Conservation (phyloP, 2,113 vertebrate genomes). For the Tachycineta bicolor region DNA sequence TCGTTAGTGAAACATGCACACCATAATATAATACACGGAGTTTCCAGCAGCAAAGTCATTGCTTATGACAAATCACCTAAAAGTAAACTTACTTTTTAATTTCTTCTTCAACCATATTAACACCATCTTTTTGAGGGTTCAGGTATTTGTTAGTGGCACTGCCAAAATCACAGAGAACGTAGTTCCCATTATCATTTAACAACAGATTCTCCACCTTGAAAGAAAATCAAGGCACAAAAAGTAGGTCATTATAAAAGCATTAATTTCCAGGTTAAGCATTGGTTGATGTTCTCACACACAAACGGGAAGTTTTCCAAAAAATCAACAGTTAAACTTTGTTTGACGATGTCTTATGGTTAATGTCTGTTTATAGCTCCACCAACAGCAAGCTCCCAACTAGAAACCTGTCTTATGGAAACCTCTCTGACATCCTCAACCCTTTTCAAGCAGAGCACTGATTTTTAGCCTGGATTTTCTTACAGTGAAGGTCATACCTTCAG, state of each 20-base stretch:
- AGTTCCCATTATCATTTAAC: slow-evolving; percentile 91
- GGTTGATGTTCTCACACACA: fast-evolving
- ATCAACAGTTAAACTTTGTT: fast-evolving
- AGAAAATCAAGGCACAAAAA: slow-evolving; percentile 28
- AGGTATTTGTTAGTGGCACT: slow-evolving; percentile 94
- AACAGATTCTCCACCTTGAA: slow-evolving; percentile 95
- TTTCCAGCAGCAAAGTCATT: not conserved
- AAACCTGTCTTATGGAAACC: not conserved
- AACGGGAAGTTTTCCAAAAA: not conserved
- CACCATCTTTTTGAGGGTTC: slow-evolving; percentile 91
- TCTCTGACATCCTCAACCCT: not conserved
- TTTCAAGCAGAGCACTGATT: not conserved
- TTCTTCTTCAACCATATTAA: slow-evolving; percentile 94
- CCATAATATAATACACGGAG: fast-evolving
- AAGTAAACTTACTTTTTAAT: slow-evolving; percentile 89
- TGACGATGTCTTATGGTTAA: fast-evolving
- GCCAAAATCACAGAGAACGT: slow-evolving; percentile 97
- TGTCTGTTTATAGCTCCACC: not conserved
- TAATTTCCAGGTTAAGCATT: not conserved
- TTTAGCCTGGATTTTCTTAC: not conserved
- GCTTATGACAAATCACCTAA: not conserved
- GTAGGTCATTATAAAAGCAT: not conserved
- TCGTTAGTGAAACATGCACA: fast-evolving
- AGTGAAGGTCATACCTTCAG: slow-evolving; percentile 83
- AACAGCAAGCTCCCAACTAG: not conserved